Conservation (phyloP, 2,113 vertebrate species). For the Scomber colias region DNA sequence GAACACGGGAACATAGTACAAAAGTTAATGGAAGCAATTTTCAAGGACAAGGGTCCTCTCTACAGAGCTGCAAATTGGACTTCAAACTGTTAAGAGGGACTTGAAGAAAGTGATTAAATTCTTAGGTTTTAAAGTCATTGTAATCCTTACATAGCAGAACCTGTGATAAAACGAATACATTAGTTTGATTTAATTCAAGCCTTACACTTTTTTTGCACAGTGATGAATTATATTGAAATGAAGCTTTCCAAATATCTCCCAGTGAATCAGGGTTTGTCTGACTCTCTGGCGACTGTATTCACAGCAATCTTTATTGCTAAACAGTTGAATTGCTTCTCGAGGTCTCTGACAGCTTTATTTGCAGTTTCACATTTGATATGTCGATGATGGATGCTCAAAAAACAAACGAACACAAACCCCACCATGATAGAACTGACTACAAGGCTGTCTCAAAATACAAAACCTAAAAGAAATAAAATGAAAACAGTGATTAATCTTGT, state of each 20-base stretch:
- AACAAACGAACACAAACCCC: conserved; percentile 24
- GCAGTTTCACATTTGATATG: conserved; percentile 43
- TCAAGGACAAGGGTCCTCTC: conserved; percentile 69
- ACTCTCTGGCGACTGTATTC: conserved; percentile 8
- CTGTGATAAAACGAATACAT: conserved; percentile 52
- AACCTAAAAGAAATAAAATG: conserved; percentile 59
- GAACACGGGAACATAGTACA: conserved; percentile 58
- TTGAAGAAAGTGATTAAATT: conserved; percentile 67
- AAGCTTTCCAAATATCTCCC: conserved; percentile 52
- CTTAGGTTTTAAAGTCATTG: conserved; percentile 66
- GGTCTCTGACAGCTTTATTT: conserved; percentile 50
- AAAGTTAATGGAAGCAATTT: conserved; percentile 77
- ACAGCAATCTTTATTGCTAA: conserved; percentile 40
- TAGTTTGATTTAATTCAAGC: conserved; percentile 53
- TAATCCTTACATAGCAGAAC: conserved; percentile 50
- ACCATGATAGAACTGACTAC: conserved; percentile 57
- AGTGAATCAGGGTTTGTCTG: conserved; percentile 39
- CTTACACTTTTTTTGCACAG: conserved; percentile 22
- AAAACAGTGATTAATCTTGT: conserved; percentile 67
- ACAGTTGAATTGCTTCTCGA: conserved; percentile 38
- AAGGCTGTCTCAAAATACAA: conserved; percentile 61
- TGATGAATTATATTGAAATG: conserved; percentile 35
- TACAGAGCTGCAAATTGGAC: conserved; percentile 70
- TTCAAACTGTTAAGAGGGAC: conserved; percentile 64
- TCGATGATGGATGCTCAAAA: no score